These are phyloP conservation scores for Trachops cirrhosus DNA, from an alignment of 2,797 vertebrate genomes.

Conservation along the genomic window DNA sequence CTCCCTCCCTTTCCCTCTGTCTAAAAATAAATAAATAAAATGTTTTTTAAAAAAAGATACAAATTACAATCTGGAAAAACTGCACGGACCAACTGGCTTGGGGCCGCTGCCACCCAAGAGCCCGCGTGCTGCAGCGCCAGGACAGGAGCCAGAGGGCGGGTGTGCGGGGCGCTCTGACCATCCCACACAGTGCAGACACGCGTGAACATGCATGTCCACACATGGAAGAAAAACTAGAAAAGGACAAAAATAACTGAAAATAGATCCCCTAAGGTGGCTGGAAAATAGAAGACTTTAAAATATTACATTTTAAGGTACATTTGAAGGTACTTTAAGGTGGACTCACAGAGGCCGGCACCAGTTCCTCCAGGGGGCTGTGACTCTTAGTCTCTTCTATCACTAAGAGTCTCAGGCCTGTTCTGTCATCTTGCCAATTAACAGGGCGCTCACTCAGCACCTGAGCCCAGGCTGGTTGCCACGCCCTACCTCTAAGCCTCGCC, in stretches of 20 bases:
- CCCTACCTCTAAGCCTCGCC: not conserved
- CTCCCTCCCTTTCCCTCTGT: no score
- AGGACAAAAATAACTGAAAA: not conserved
- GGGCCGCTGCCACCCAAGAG: not conserved
- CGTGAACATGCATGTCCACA: no score
- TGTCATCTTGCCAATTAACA: not conserved
- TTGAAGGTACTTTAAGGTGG: not conserved
- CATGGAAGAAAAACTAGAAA: not conserved
- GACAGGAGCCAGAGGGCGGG: rapidly evolving
- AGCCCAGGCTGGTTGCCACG: not conserved
- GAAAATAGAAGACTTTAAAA: not conserved
- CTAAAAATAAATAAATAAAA: no score
- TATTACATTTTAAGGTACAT: not conserved
- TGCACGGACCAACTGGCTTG: rapidly evolving
- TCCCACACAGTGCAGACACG: rapidly evolving
- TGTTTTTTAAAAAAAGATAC: not conserved
- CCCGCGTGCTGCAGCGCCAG: not conserved
- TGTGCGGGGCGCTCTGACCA: not conserved
- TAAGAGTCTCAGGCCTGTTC: not conserved
- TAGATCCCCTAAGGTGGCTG: not conserved
- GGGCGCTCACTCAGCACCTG: not conserved
- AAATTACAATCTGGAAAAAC: not conserved
- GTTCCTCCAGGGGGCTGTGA: not conserved
- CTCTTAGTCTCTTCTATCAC: not conserved
- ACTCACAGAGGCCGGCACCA: not conserved